These are phyloP conservation scores for Hydroisotoma schaefferi DNA, from an alignment of 2,888 invertebrate species.

Conservation along the genomic window DNA sequence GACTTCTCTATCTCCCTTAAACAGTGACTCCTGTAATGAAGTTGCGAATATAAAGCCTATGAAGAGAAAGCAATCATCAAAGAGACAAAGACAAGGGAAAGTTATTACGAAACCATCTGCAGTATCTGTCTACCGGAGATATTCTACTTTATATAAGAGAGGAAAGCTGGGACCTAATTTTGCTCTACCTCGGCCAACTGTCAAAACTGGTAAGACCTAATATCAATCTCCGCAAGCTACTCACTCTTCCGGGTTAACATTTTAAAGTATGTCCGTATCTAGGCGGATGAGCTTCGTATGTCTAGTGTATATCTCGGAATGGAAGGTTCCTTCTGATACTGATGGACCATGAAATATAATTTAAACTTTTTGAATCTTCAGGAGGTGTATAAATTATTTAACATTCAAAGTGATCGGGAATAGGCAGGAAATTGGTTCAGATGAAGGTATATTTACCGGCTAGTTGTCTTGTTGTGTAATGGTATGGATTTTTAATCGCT, in stretches of 20 bases:
- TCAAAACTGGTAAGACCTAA: slow-evolving; percentile 44
- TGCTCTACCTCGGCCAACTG: slow-evolving; percentile 41
- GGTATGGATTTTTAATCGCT: no score
- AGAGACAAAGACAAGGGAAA: slow-evolving; percentile 25
- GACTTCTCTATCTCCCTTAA: no score
- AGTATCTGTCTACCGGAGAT: slow-evolving; percentile 38
- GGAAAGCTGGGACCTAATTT: slow-evolving; percentile 46
- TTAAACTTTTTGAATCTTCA: background rate
- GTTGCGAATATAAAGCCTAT: background rate
- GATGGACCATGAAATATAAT: background rate
- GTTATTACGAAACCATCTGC: slow-evolving; percentile 35
- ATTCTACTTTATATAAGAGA: slow-evolving; percentile 41
- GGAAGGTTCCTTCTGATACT: background rate
- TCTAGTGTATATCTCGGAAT: background rate
- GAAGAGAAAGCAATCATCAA: slow-evolving; percentile 21
- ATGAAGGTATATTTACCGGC: no score
- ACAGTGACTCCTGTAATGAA: slow-evolving; percentile 4
- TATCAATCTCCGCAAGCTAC: slow-evolving; percentile 23
- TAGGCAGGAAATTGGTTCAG: no score
- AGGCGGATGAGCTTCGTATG: background rate
- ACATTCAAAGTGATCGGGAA: no score
- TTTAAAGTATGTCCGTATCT: background rate
- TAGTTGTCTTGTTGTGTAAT: no score
- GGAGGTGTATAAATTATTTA: no score
- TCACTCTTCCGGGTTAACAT: slow-evolving; percentile 9